A percentile compares a stretch with the other conserved stretches of the same genome.
phyloP scores from a whole-genome alignment of 2,113 vertebrate genomes.

The Vidua macroura region DNA sequence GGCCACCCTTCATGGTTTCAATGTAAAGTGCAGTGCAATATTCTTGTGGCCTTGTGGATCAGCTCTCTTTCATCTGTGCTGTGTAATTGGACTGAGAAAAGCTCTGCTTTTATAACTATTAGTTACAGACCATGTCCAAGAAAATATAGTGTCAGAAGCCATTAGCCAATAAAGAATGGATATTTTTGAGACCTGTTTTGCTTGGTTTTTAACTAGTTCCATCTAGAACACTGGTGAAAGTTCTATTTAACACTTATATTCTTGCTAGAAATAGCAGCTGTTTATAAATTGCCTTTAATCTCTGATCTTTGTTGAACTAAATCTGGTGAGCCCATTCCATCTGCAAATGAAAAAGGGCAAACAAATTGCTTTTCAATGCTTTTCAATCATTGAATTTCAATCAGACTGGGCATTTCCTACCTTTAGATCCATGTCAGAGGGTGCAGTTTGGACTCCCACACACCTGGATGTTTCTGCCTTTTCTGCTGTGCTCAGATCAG shows the following conservation, averaged over 20 bases:
- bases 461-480: neutral
- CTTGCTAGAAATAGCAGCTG: neutral
- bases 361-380: neutral
- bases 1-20: neutral
- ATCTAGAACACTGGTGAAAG: neutral
- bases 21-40: neutral
- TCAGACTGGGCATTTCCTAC: neutral
- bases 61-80: neutral
- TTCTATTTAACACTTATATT: neutral
- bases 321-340: neutral
- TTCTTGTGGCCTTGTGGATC: neutral
- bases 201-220: neutral
- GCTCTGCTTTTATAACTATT: neutral
- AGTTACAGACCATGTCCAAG: neutral
- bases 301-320: neutral
- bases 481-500: neutral
- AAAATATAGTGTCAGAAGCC: neutral
- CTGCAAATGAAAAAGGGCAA: neutral
- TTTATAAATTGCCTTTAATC: neutral
- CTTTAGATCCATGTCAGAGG: neutral
- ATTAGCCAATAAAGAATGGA: neutral
- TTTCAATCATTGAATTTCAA: neutral
- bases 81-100: slow-evolving; percentile 24
- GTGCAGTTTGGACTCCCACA: neutral
- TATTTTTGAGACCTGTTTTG: neutral